Conservation (phyloP, 2,888 invertebrate species). For the Synergus umbraculus region DNA sequence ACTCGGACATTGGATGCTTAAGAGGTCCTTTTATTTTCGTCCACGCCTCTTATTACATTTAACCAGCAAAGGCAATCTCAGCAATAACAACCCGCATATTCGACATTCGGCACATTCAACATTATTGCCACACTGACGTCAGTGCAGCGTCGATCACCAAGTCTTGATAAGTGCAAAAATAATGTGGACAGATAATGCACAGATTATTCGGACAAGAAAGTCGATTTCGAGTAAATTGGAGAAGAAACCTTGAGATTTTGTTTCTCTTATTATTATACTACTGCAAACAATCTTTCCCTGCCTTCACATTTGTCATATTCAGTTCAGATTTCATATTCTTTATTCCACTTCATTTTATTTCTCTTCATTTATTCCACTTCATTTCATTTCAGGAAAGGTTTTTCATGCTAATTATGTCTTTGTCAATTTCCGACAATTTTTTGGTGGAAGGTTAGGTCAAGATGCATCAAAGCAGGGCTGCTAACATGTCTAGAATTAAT, state of each 20-base stretch:
- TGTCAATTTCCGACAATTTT: too few species aligned
- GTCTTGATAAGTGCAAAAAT: conserved; percentile 12
- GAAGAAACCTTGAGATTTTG: background rate
- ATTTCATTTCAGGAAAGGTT: too few species aligned
- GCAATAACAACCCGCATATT: background rate
- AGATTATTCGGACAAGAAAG: conserved; percentile 2
- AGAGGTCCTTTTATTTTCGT: background rate
- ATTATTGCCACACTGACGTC: background rate
- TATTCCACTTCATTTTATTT: too few species aligned
- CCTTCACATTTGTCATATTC: background rate
- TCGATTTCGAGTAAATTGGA: conserved; percentile 3
- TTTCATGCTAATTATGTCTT: too few species aligned
- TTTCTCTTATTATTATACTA: background rate
- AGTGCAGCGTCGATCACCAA: background rate
- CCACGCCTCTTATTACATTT: conserved; percentile 1
- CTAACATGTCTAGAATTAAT: too few species aligned
- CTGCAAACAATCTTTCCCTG: background rate
- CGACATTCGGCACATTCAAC: background rate
- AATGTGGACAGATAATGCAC: background rate
- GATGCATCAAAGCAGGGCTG: too few species aligned
- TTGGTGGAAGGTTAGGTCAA: too few species aligned
- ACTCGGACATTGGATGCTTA: background rate
- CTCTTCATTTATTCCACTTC: too few species aligned
- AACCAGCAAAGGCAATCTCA: background rate
- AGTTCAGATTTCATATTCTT: background rate